A percentile compares a stretch with the other conserved stretches of the same genome.
These are phyloP conservation scores for Wiebesia pumilae DNA, from an alignment of 1,140 invertebrate species.

Conservation along the genomic window DNA sequence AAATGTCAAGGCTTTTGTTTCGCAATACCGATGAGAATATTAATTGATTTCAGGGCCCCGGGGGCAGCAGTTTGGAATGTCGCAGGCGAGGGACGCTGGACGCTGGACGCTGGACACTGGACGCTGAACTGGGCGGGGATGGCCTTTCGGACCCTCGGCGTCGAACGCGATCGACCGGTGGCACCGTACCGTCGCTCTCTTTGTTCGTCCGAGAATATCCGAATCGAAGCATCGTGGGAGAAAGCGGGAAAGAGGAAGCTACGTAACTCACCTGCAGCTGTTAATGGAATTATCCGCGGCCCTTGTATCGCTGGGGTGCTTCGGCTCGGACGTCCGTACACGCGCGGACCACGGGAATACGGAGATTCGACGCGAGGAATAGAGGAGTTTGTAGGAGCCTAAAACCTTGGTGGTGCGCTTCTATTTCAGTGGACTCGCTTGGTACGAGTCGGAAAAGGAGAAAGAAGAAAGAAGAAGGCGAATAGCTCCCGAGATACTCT, in stretches of 20 bases:
- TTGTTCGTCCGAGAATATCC: neutral
- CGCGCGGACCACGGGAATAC: too few relatives aligned
- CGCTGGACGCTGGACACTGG: too few relatives aligned
- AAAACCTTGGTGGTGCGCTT: neutral
- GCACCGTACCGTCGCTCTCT: neutral
- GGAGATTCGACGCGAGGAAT: neutral
- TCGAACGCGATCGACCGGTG: too few relatives aligned
- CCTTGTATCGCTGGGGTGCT: neutral
- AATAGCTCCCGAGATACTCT: slow-evolving; percentile 5
- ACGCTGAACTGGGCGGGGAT: too few relatives aligned
- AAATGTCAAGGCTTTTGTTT: neutral
- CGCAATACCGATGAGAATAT: neutral
- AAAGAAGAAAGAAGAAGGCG: neutral
- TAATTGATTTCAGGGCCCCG: neutral
- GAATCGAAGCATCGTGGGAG: neutral
- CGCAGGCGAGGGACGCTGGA: neutral
- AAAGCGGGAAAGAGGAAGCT: neutral
- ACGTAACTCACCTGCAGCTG: neutral
- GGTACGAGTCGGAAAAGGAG: neutral
- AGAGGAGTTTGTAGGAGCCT: slow-evolving; percentile 29
- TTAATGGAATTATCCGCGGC: neutral
- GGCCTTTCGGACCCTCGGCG: too few relatives aligned
- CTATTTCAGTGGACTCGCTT: neutral
- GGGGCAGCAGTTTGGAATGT: neutral
- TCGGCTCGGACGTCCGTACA: neutral